Evolutionary conservation across 2,113 vertebrate species (phyloP).

Genomic region (Arothron firmamentum): DNA sequence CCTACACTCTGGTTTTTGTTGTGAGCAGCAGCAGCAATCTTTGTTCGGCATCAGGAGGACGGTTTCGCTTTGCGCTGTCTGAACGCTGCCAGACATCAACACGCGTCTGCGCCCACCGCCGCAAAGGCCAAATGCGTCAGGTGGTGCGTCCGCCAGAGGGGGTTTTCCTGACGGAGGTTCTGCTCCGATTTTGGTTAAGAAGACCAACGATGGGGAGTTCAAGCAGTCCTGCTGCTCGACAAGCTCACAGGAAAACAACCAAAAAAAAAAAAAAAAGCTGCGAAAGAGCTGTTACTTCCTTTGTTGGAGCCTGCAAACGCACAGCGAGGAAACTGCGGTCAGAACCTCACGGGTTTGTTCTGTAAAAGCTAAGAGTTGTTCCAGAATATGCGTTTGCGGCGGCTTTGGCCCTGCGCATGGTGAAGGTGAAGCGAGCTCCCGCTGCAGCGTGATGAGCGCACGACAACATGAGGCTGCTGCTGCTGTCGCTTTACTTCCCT

Average conservation of each 20-base stretch:
- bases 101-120: no score
- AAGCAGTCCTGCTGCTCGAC: background rate
- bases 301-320: background rate
- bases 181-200: background rate
- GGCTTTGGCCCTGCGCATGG: constrained; percentile 1
- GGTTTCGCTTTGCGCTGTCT: no score
- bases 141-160: no score
- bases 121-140: background rate
- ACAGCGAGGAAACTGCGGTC: constrained; percentile 52
- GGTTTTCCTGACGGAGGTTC: background rate
- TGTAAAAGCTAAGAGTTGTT: constrained; percentile 35
- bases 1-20: constrained; percentile 34
- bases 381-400: constrained; percentile 8
- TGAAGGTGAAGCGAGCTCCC: constrained; percentile 29
- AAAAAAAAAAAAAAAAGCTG: no score
- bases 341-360: constrained; percentile 17
- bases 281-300: constrained; percentile 47
- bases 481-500: constrained; percentile 37
- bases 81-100: no score
- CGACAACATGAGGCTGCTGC: background rate
- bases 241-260: background rate
- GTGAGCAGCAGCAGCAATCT: background rate
- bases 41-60: no score
- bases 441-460: background rate
- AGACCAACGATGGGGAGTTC: background rate